These are phyloP conservation scores for Aphaenogaster floridana DNA, from an alignment of 1,140 invertebrate species.

Conservation along the genomic window DNA sequence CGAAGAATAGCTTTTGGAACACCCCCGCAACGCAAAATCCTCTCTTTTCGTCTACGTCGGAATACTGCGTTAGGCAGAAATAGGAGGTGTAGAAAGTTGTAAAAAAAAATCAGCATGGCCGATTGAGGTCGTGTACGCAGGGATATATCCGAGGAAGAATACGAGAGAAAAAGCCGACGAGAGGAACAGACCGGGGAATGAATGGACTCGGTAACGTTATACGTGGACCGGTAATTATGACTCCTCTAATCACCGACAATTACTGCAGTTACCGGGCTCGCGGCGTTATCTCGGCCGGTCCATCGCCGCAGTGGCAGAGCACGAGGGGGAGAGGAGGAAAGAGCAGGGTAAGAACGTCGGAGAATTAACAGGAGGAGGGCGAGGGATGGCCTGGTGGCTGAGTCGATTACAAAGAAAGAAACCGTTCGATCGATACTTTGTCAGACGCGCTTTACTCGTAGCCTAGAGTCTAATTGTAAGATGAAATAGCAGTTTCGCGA, in stretches of 20 bases:
- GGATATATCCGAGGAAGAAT: constrained; percentile 23
- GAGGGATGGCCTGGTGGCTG: constrained; percentile 29
- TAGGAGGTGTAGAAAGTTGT: not conserved
- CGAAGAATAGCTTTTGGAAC: not conserved
- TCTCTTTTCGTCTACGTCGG: not conserved
- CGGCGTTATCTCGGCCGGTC: constrained; percentile 83
- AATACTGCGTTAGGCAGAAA: constrained; percentile 58
- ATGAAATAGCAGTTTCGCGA: not conserved
- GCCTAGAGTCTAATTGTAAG: not conserved
- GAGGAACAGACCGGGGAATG: constrained; percentile 75
- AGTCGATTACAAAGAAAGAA: constrained; percentile 67
- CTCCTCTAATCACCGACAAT: constrained; percentile 85
- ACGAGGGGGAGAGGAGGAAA: constrained; percentile 23
- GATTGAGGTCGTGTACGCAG: constrained; percentile 9
- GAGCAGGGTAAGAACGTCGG: constrained; percentile 39
- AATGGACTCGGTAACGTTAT: constrained; percentile 83
- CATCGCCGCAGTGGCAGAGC: constrained; percentile 70
- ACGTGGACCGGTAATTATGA: constrained; percentile 84
- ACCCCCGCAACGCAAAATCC: not conserved
- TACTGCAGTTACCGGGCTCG: constrained; percentile 83
- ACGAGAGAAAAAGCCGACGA: constrained; percentile 45
- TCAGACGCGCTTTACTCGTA: not conserved
- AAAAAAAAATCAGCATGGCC: constrained; percentile 23
- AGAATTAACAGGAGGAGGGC: constrained; percentile 39
- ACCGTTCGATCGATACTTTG: not conserved